Evolutionary conservation across 2,797 vertebrate species (phyloP).

Genomic region (Denticeps clupeoides): DNA sequence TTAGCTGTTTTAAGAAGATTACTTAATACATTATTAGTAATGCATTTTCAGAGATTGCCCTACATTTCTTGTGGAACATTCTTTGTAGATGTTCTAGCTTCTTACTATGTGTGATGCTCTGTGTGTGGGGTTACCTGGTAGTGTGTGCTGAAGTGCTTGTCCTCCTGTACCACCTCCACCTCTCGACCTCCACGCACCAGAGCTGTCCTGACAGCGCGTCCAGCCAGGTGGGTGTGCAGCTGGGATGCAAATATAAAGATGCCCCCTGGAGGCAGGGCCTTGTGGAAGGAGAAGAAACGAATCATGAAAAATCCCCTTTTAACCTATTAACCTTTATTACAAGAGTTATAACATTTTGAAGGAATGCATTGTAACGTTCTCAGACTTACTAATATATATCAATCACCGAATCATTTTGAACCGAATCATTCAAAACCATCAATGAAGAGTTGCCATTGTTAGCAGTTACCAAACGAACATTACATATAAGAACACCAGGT

Average conservation of each 20-base stretch:
- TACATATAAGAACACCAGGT: too few relatives aligned
- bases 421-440: too few relatives aligned
- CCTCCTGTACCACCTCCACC: slow-evolving; percentile 71
- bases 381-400: too few relatives aligned
- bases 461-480: too few relatives aligned
- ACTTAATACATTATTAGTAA: slow-evolving; percentile 1
- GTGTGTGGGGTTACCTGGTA: slow-evolving; percentile 70
- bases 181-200: slow-evolving; percentile 66
- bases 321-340: too few relatives aligned
- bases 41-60: not conserved
- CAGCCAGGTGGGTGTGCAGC: slow-evolving; percentile 89
- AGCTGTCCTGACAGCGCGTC: slow-evolving; percentile 70
- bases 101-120: not conserved
- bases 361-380: too few relatives aligned
- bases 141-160: slow-evolving; percentile 85
- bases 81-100: not conserved
- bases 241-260: slow-evolving; percentile 90
- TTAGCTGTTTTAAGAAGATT: not conserved
- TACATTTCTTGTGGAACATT: not conserved
- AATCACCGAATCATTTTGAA: too few relatives aligned
- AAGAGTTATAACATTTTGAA: too few relatives aligned
- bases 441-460: too few relatives aligned
- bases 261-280: slow-evolving; percentile 75
- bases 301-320: too few relatives aligned
- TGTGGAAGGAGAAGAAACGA: not conserved